Evolutionary conservation across 1,140 invertebrate species (phyloP).

Genomic region (Nebria ingens): DNA sequence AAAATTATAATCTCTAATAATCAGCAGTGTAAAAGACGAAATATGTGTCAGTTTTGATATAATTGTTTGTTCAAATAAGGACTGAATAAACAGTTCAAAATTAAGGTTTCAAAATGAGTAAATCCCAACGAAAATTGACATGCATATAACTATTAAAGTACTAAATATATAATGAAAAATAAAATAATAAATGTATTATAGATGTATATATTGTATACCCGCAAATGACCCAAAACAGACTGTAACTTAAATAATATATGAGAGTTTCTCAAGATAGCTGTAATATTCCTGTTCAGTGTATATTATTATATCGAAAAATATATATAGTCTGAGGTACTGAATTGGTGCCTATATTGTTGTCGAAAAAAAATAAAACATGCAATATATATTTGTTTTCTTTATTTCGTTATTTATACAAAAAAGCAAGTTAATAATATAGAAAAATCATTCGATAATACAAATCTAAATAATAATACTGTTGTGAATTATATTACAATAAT

Average conservation of each 20-base stretch:
- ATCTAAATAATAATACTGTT: slow-evolving; percentile 6
- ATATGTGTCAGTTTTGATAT: too few relatives aligned
- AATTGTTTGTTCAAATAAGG: not conserved
- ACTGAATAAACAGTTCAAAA: not conserved
- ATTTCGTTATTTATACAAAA: too few relatives aligned
- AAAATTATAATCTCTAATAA: not conserved
- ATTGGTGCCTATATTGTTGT: not conserved
- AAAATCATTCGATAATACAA: too few relatives aligned
- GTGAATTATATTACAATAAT: slow-evolving; percentile 5
- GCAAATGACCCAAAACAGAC: slow-evolving; percentile 3
- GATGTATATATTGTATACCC: slow-evolving; percentile 7
- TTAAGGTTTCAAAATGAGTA: not conserved
- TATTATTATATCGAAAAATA: not conserved
- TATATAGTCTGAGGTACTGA: not conserved
- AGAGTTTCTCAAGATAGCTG: not conserved
- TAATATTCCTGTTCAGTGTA: slow-evolving; percentile 3
- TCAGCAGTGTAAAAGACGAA: not conserved
- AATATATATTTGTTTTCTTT: slow-evolving; percentile 6
- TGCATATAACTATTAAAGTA: not conserved
- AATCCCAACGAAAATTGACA: not conserved
- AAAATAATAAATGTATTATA: slow-evolving; percentile 3
- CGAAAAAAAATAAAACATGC: slow-evolving; percentile 8
- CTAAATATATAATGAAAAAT: not conserved
- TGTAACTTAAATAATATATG: not conserved
- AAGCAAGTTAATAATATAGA: too few relatives aligned